Base-by-base conservation (phyloP, 1,140 invertebrate species). In the Hylaeus anthracinus region DNA sequence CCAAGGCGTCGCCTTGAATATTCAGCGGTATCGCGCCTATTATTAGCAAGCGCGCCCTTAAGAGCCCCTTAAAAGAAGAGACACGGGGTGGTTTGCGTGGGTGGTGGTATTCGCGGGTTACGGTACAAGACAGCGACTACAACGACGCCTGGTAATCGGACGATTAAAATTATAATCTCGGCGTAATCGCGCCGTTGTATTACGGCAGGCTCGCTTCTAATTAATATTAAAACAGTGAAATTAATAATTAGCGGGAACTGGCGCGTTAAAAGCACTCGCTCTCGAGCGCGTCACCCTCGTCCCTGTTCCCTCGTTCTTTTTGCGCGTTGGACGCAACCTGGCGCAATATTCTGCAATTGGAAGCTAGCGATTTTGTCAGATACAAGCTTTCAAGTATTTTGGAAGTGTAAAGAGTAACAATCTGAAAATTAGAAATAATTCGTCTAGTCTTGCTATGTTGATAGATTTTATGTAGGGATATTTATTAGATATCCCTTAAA, bases 111-210 rank as follows among this genome's bases (percentile, higher is more conserved):
- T 43, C 60, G 48, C 43, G 56, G 48, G 26, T 60, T 74, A 60
- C 37, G 14, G 9, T n/a, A 64, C 39, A 15, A 48, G 63, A 39
- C 41, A 12, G 45, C 45, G 8, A 5, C 45, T 48, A 56, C 39
- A 15, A 26, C 66, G 37, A 53, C 66, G 60, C 64, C 26, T 45
- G 81, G 51, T 86, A 87, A 86, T 86, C 66, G 78, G 72, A 55
- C 85, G 71, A 85, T 88, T 88, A 83, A 85, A 83, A 85, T 88
- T 83, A 83, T 67, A 87, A 87, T 85, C 77, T 71, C 63, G n/a
- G 51, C 48, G 73, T 82, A 77, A 80, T 78, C 76, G 80, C 60
- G 60, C 9, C 26, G 71, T 77, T 79, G 56, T 61, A 53, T 71
- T 61, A 82, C 48, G 43, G 55, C 43, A 8, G 37, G 45, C 41